Evolutionary conservation across 1,140 invertebrate genomes (phyloP), one percentile per base, ranked within the genome.

Genomic region (Apis florea): DNA sequence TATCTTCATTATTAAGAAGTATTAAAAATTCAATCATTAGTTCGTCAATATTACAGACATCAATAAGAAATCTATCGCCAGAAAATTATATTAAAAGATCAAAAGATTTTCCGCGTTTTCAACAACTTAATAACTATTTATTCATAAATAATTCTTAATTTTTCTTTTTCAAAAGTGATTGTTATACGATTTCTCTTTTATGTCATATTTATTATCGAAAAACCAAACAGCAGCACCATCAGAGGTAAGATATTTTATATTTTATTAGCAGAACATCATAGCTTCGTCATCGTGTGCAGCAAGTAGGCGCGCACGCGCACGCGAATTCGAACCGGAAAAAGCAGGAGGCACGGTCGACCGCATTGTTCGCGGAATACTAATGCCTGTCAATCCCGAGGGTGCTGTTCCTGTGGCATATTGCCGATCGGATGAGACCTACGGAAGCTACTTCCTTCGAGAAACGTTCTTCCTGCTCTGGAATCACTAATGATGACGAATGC

Each of bases 171-270:
- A 77, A 24, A 49, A 24, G 59, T 47, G 77, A 68, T 73, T 58
- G 68, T 73, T 76, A 54, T 63, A 81, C 78, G 67, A 72, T 69
- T 80, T 81, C 64, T 51, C 68, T 77, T 66, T 85, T 64, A 47
- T 74, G 49, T 12, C 51, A 70, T 74, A 73, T 86, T 85, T 82
- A 78, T 73, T 69, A 56, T 85, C 59, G 74, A 56, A 53, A 82
- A 58, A 53, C 53, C 26, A 68, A n/a, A 68, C 51, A 24, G 63
- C 66, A 61, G 61, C 26, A 47, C 68, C 56, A 75, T 67, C 84
- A 59, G 70, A 77, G 82, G 72, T 75, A 86, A 84, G 86, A 84
- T 87, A 63, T 87, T 87, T 87, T 84, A 82, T 84, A 82, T 86
- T 87, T 87, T 54, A 66, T 64, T n/a, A 59, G 59, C 83, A 24